Evolutionary conservation across 2,113 vertebrate species (phyloP).

Genomic region (Hoplias malabaricus): DNA sequence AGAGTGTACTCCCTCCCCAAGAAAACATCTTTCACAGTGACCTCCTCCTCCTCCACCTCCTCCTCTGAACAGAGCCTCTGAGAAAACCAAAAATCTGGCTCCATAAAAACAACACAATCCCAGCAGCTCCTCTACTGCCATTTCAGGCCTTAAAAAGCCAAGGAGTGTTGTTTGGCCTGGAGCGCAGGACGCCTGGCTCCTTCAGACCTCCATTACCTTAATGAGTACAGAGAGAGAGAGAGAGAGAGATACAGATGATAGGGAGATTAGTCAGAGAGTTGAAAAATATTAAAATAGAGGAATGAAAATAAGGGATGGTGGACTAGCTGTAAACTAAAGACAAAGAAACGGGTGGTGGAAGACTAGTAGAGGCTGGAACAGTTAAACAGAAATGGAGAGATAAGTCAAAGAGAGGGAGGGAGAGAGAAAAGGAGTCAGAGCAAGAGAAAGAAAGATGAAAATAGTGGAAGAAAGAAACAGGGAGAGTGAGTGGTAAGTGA

Average conservation of each 20-base stretch:
- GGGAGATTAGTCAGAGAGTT: neutral
- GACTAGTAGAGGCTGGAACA: neutral
- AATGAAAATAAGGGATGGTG: too few species aligned
- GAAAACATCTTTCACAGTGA: neutral
- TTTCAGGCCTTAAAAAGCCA: conserved; percentile 25
- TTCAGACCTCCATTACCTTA: conserved; percentile 35
- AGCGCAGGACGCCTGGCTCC: conserved; percentile 27
- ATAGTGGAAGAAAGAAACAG: neutral
- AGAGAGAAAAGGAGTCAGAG: neutral
- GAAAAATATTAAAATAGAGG: neutral
- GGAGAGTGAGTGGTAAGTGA: neutral
- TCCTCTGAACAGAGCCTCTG: neutral
- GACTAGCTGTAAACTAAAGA: neutral
- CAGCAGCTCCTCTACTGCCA: conserved; percentile 11
- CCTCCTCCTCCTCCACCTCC: neutral
- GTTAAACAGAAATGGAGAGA: neutral
- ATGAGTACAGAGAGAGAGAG: conserved; percentile 29
- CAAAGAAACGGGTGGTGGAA: neutral
- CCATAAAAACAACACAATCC: neutral
- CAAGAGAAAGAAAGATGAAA: neutral
- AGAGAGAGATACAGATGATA: neutral
- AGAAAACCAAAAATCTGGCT: conserved; percentile 21
- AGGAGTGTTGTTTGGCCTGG: neutral
- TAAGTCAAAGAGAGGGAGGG: too few species aligned
- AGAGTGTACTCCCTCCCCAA: neutral